These are phyloP conservation scores for Eufriesea mexicana DNA, from an alignment of 1,140 invertebrate species.

Conservation along the genomic window DNA sequence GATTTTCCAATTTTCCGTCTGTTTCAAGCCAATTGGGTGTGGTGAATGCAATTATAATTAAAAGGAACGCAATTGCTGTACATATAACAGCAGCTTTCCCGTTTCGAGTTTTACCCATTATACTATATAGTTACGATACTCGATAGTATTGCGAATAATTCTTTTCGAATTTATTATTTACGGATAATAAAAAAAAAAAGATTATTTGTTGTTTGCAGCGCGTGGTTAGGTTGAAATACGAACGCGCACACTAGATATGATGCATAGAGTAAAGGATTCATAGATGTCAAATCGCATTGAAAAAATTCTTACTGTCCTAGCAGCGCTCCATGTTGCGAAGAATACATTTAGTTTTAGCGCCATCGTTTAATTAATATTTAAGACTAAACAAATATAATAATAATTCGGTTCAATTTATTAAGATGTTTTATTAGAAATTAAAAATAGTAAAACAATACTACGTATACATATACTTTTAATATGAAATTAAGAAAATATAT, in stretches of 20 bases:
- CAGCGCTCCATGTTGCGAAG: background rate
- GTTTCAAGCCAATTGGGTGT: slow-evolving; percentile 96
- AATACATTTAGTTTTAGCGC: background rate
- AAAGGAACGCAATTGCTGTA: slow-evolving; percentile 87
- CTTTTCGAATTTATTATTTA: slow-evolving; percentile 8
- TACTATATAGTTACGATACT: background rate
- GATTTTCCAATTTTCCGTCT: slow-evolving; percentile 90
- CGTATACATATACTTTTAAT: slow-evolving; percentile 16
- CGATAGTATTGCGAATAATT: background rate
- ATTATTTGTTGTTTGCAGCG: background rate
- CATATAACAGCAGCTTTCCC: slow-evolving; percentile 87
- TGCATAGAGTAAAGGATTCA: background rate
- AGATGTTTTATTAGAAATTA: background rate
- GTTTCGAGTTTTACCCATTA: slow-evolving; percentile 85
- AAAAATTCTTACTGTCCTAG: background rate
- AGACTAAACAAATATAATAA: background rate
- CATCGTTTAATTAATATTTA: background rate
- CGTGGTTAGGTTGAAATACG: slow-evolving; percentile 6
- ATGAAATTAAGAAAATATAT: background rate
- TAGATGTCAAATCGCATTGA: slow-evolving; percentile 1
- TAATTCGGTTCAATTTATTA: background rate
- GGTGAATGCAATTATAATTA: slow-evolving; percentile 93
- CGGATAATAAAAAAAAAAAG: background rate
- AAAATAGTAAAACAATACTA: background rate
- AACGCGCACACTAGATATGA: background rate